Base-by-base conservation (phyloP, 2,113 vertebrate genomes). In the Myxocyprinus asiaticus region DNA sequence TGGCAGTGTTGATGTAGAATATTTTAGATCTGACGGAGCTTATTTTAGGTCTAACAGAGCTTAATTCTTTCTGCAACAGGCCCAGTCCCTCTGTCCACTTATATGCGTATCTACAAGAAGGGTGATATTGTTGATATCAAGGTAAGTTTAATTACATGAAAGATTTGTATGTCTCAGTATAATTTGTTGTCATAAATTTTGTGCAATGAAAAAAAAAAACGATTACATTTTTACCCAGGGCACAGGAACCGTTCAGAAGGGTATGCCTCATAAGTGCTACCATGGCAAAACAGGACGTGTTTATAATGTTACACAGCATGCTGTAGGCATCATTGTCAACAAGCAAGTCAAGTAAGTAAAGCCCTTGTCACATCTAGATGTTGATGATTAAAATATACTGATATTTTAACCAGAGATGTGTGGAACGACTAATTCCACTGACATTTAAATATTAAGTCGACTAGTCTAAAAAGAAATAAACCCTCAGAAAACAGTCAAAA, bases 231-330 rank as follows among this genome's bases (percentile, higher is more conserved):
- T 81, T 4, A 67, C 62, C 72, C 80, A 99, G 98, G 98, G 98
- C 85, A 99, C 96, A 91, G 98, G 98, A 81, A 98, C 98, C 79
- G 85, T 99, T 87, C 97, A 99, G 90, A 96, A 98, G 89, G 98
- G 97, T 48, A 99, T 98, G 97, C 98, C 98, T 56, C 98, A 99
- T 87, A 99, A 99, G 84, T 99, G 98, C 89, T 99, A 99, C 90
- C 98, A 99, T 67, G 98, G 98, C 84, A 99, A 99, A 89, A 99
- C 97, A 4, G 98, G 98, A 73, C 94, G 98, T 12, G 92, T 99
- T 14, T 99, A 98, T 86, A 99, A 99, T 6, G 94, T 99, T 78
- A 99, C 98, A 78, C 97, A 99, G 81, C 98, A 99, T 45, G 98
- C 98, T 62, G 96, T 99, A 11, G 98, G 98, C 88, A 95, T 99